Conservation (phyloP, 1,140 invertebrate species). For the Diuraphis noxia region DNA sequence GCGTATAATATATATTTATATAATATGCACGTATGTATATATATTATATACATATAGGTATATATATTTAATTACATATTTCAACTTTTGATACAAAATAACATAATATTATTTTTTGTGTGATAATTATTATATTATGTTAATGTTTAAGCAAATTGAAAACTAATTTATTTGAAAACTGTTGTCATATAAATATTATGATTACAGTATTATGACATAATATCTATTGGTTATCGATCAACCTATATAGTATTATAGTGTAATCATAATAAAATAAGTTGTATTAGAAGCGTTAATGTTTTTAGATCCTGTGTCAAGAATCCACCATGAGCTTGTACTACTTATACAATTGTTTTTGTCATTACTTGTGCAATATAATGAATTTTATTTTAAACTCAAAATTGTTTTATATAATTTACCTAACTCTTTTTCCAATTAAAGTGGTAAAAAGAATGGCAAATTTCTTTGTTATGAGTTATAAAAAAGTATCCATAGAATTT, state of each 20-base stretch:
- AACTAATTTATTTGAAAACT: constrained; percentile 36
- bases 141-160: constrained; percentile 15
- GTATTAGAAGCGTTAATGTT: constrained; percentile 13
- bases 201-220: not conserved
- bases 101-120: constrained; percentile 32
- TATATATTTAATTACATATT: constrained; percentile 25
- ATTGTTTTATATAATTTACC: not conserved
- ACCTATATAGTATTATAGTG: not conserved
- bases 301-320: not conserved
- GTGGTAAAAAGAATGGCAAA: not conserved
- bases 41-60: constrained; percentile 9
- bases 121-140: constrained; percentile 26
- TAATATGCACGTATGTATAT: not conserved
- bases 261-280: not conserved
- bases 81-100: constrained; percentile 23
- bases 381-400: constrained; percentile 22
- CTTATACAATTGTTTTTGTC: not conserved
- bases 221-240: constrained; percentile 14
- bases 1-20: not conserved
- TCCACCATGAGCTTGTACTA: constrained; percentile 13
- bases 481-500: not conserved
- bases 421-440: not conserved
- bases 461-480: not conserved
- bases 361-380: constrained; percentile 40
- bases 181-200: constrained; percentile 2